Base-by-base conservation (phyloP, 2,797 vertebrate genomes). In the Schizopygopsis pylzovi region DNA sequence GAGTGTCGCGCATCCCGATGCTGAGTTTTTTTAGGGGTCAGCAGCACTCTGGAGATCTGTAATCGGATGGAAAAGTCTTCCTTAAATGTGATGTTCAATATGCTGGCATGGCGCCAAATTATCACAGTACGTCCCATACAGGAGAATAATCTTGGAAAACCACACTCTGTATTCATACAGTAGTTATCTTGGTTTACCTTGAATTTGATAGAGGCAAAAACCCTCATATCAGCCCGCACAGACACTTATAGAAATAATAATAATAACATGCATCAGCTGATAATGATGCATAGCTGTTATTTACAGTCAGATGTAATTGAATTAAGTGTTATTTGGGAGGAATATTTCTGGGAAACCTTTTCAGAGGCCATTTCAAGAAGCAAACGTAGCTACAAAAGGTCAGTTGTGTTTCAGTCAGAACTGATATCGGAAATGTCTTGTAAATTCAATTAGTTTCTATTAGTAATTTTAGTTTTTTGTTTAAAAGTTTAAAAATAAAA, bases 221-320 rank as follows among this genome's bases (percentile, higher is more conserved):
- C 12, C 4, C 12, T 79, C 54, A 28, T 45, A 63, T 79, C 56
- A 25, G n/a, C 20, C 77, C 2, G 56, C 13, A 41, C 56, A 28
- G 79, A 47, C 28, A 33, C 15, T 45, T 67, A 25, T 33, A 33
- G 2, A 33, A 33, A 33, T 33, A 33, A 33, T 33, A 25, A 63
- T 80, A 67, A 80, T 80, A 67, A 45, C 22, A 41, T 80, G 25
- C 78, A 65, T 28, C n/a, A 28, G 25, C 43, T 49, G 25, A 37
- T 41, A 80, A 67, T 81, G 79, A 81, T 37, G 43, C 59, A 79
- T 79, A 22, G 79, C 43, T 49, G 61, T 81, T 33, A 67, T 67
- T 67, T 80, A 33, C 61, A 80, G 41, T 37, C 10, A 52, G n/a
- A 63, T 1, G 43, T 79, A 28, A 41, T n/a, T 43, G 39, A n/a